These are phyloP conservation scores for Enteromius anoplus DNA, from an alignment of 2,797 vertebrate species.

Conservation along the genomic window DNA sequence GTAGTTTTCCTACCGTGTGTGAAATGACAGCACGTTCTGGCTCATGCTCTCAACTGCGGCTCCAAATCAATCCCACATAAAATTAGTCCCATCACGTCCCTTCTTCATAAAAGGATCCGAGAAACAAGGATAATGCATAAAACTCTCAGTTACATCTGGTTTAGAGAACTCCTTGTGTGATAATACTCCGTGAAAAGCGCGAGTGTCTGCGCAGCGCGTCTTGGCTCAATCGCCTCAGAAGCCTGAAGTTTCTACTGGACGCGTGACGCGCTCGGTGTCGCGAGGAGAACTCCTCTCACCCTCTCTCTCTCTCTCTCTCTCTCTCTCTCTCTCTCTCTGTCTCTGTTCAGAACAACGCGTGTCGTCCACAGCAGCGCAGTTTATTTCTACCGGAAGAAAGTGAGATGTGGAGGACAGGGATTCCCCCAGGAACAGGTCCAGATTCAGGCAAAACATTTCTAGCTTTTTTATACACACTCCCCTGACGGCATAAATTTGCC, in stretches of 20 bases:
- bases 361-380: conserved; percentile 35
- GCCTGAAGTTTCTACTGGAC: conserved; percentile 48
- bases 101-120: conserved; percentile 19
- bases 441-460: conserved; percentile 40
- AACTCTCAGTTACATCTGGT: conserved; percentile 27
- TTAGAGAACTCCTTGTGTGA: conserved; percentile 27
- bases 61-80: conserved; percentile 39
- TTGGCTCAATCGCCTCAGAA: conserved; percentile 29
- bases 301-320: neutral
- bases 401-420: conserved; percentile 42
- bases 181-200: conserved; percentile 14
- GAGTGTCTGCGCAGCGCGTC: conserved; percentile 29
- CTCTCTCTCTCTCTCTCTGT: conserved; percentile 8
- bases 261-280: conserved; percentile 27
- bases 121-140: neutral
- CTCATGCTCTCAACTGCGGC: conserved; percentile 49
- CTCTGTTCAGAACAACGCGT: conserved; percentile 5
- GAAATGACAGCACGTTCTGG: conserved; percentile 47
- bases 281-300: conserved; percentile 17
- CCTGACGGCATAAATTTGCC: conserved; percentile 34
- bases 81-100: conserved; percentile 41
- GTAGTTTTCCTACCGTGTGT: conserved; percentile 53
- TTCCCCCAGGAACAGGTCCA: conserved; percentile 44
- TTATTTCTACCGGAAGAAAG: conserved; percentile 35
- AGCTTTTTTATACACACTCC: conserved; percentile 7